phyloP scores from a whole-genome alignment of 2,113 vertebrate genomes.

The Pomatorhinus ruficollis region DNA sequence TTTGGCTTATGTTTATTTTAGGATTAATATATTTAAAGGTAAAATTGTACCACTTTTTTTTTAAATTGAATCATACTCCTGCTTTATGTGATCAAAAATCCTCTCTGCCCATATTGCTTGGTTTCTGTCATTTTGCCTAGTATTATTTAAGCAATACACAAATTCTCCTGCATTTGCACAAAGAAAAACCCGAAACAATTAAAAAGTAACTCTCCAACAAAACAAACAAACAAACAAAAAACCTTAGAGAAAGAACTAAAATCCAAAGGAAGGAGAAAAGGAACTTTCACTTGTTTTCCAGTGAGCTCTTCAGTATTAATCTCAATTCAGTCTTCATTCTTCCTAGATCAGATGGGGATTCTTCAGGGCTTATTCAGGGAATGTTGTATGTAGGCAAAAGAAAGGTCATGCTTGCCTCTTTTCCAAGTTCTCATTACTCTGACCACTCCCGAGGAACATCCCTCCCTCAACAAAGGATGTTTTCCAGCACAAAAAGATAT shows the following conservation, averaged over 20 bases:
- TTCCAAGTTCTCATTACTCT: background rate
- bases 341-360: background rate
- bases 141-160: background rate
- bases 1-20: background rate
- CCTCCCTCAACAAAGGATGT: background rate
- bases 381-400: background rate
- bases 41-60: background rate
- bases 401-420: background rate
- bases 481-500: background rate
- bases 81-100: background rate
- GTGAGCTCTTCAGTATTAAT: background rate
- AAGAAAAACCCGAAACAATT: background rate
- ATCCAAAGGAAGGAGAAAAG: background rate
- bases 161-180: background rate
- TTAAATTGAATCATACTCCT: background rate
- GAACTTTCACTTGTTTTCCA: background rate
- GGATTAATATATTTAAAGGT: background rate
- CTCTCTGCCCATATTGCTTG: background rate
- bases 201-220: background rate
- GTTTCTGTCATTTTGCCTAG: background rate
- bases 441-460: background rate
- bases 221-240: background rate
- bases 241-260: background rate
- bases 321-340: background rate
- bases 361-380: background rate